Conservation (phyloP, 2,113 vertebrate species). For the Anhinga anhinga region DNA sequence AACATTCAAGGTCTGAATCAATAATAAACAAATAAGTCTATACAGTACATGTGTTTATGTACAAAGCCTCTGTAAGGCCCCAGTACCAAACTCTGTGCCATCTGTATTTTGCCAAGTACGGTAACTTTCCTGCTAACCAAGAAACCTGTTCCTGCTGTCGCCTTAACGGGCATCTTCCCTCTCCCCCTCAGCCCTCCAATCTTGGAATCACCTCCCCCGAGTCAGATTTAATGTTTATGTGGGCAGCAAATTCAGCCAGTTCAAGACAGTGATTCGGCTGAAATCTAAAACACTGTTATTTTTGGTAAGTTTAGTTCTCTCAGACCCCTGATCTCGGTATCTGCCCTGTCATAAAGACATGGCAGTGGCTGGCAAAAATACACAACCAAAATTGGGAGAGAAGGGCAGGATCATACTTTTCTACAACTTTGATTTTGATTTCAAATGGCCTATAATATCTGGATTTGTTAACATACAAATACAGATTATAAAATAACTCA, state of each 20-base stretch:
- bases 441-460: not conserved
- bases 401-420: not conserved
- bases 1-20: not conserved
- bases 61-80: not conserved
- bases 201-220: not conserved
- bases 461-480: not conserved
- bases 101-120: not conserved
- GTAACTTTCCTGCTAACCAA: not conserved
- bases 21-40: not conserved
- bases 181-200: too few species aligned
- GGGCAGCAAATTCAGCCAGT: not conserved
- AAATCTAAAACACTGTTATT: not conserved
- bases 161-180: not conserved
- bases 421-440: not conserved
- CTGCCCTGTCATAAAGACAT: not conserved
- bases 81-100: not conserved
- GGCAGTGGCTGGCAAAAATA: not conserved
- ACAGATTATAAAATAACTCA: not conserved
- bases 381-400: not conserved
- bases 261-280: not conserved
- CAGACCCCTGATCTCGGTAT: not conserved
- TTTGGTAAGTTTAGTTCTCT: not conserved
- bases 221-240: not conserved
- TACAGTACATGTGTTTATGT: not conserved
- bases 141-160: not conserved